Conservation (phyloP, 2,113 vertebrate genomes). For the Trichomycterus rosablanca region DNA sequence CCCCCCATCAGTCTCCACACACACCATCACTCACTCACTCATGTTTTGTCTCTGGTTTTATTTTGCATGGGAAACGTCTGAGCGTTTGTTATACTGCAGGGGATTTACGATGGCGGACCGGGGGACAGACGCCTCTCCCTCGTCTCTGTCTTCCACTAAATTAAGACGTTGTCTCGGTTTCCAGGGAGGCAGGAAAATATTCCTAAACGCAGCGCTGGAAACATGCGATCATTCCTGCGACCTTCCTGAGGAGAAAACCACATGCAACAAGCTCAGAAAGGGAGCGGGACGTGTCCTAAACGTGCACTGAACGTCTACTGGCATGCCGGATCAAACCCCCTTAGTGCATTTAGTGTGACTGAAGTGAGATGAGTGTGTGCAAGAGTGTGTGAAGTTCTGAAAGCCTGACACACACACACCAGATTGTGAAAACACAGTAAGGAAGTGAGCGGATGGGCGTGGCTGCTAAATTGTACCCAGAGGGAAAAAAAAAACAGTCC, state of each 20-base stretch:
- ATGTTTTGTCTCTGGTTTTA: too few species aligned
- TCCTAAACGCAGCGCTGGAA: constrained; percentile 43
- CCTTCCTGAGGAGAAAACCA: constrained; percentile 10
- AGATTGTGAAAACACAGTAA: not conserved
- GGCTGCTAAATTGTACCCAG: too few species aligned
- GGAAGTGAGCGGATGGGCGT: constrained; percentile 2
- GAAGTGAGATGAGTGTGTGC: not conserved
- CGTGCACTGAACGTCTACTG: too few species aligned
- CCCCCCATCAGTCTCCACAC: too few species aligned
- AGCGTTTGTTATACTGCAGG: too few species aligned
- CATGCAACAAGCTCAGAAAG: not conserved
- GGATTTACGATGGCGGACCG: too few species aligned
- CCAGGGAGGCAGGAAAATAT: constrained; percentile 60
- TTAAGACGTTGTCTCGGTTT: constrained; percentile 45
- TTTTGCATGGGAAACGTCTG: constrained; percentile 2
- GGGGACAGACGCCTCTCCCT: too few species aligned
- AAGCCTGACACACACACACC: not conserved
- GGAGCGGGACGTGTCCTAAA: too few species aligned
- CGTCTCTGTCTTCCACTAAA: not conserved
- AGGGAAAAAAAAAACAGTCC: too few species aligned
- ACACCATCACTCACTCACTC: too few species aligned
- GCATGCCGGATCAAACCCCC: too few species aligned
- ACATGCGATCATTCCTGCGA: constrained; percentile 49
- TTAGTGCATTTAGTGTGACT: not conserved
- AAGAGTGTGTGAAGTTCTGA: too few species aligned